Conservation (phyloP, 2,888 invertebrate species). For the Drosophila merina region DNA sequence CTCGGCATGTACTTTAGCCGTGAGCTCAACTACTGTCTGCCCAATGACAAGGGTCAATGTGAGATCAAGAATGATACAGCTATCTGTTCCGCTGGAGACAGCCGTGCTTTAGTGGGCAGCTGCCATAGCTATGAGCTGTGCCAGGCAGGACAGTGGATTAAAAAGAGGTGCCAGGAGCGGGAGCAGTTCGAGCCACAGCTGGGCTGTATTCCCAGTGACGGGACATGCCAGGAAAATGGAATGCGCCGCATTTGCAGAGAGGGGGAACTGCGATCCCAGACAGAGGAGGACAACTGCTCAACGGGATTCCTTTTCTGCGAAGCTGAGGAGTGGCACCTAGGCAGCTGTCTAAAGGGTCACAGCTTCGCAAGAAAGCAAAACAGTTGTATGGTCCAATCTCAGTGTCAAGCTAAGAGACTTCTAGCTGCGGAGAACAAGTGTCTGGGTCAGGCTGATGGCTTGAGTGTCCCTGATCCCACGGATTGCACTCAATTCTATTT, state of each 20-base stretch:
- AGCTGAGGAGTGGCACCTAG: constrained; percentile 68
- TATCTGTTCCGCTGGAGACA: constrained; percentile 31
- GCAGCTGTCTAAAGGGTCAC: constrained; percentile 72
- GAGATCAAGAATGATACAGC: not conserved
- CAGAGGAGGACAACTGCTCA: constrained; percentile 55
- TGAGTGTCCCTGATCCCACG: constrained; percentile 57
- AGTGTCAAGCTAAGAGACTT: not conserved
- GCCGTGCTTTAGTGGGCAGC: constrained; percentile 40
- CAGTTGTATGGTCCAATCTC: constrained; percentile 46
- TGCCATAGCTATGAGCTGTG: constrained; percentile 66
- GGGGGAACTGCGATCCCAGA: constrained; percentile 52
- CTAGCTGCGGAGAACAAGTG: constrained; percentile 44
- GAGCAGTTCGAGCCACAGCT: constrained; percentile 58
- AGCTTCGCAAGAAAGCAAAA: constrained; percentile 47
- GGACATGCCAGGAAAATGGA: constrained; percentile 73
- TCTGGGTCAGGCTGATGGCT: constrained; percentile 56
- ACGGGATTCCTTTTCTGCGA: constrained; percentile 77
- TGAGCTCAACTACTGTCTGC: constrained; percentile 71
- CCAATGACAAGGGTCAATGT: constrained; percentile 66
- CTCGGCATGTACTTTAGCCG: constrained; percentile 77
- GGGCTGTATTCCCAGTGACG: constrained; percentile 55
- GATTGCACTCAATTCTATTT: constrained; percentile 76
- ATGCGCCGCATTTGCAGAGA: constrained; percentile 63
- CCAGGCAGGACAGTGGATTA: constrained; percentile 31
- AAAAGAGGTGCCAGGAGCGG: constrained; percentile 24